Percentiles rank a stretch among this genome's conserved stretches.
Evolutionary conservation across 2,888 invertebrate genomes (phyloP).

Genomic region (Synergus japonicus): DNA sequence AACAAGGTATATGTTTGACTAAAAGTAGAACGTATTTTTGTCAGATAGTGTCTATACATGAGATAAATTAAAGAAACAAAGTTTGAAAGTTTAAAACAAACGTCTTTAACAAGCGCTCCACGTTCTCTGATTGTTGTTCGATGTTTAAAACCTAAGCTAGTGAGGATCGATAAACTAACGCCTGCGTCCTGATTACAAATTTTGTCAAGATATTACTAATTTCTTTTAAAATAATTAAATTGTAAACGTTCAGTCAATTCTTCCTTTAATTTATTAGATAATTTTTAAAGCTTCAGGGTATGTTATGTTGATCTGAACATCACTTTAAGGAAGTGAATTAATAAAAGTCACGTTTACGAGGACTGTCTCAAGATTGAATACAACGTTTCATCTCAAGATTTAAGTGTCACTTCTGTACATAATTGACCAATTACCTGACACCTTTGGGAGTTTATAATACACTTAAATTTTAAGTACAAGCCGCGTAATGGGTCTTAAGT

Average conservation of each 20-base stretch:
- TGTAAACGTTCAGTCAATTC: background rate
- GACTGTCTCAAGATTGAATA: background rate
- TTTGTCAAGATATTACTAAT: background rate
- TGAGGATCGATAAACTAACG: background rate
- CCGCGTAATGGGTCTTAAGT: background rate
- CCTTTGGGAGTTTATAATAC: background rate
- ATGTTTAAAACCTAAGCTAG: background rate
- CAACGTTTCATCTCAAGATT: constrained; percentile 4
- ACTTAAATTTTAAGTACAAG: background rate
- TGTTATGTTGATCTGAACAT: background rate
- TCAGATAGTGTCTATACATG: background rate
- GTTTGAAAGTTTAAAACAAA: background rate
- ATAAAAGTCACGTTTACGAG: constrained; percentile 1
- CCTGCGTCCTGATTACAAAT: background rate
- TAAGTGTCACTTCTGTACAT: constrained; percentile 5
- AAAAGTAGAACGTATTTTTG: background rate
- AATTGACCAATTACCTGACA: constrained; percentile 1
- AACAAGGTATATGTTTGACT: background rate
- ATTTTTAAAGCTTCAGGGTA: background rate
- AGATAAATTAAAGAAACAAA: background rate
- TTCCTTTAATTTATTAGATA: background rate
- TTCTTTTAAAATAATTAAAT: background rate
- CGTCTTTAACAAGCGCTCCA: background rate
- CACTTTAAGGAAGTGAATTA: background rate
- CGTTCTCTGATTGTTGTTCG: background rate